These are phyloP conservation scores for Rugalucina vietnamica DNA, from an alignment of 2,888 invertebrate species.

Conservation along the genomic window DNA sequence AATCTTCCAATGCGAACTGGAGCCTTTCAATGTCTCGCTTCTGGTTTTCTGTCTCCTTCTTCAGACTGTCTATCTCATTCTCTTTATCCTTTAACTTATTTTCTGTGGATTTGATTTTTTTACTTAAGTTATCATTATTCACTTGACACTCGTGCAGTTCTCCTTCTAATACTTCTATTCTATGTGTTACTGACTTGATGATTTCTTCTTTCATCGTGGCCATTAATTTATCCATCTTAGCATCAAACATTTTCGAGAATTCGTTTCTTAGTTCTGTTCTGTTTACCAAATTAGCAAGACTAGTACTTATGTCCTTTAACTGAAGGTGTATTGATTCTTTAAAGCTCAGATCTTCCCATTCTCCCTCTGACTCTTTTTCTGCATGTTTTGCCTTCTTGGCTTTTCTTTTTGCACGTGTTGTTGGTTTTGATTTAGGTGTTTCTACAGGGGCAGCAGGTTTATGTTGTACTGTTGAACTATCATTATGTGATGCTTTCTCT, in stretches of 20 bases:
- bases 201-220: not conserved
- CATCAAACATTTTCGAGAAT: not conserved
- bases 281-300: not conserved
- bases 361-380: not conserved
- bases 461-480: too few relatives aligned
- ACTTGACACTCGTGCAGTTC: not conserved
- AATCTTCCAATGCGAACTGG: not conserved
- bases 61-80: too few relatives aligned
- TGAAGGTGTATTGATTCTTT: not conserved
- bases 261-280: not conserved
- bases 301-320: not conserved
- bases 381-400: not conserved
- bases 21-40: not conserved
- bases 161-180: not conserved
- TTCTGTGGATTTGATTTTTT: not conserved
- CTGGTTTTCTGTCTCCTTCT: too few relatives aligned
- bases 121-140: too few relatives aligned
- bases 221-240: not conserved
- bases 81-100: not conserved
- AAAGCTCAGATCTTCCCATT: not conserved
- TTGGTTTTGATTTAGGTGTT: not conserved
- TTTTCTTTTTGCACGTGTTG: not conserved
- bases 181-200: not conserved
- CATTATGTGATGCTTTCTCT: too few relatives aligned
- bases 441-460: not conserved